These are phyloP conservation scores for Germaria angustata DNA, from an alignment of 2,888 invertebrate species.

Conservation along the genomic window DNA sequence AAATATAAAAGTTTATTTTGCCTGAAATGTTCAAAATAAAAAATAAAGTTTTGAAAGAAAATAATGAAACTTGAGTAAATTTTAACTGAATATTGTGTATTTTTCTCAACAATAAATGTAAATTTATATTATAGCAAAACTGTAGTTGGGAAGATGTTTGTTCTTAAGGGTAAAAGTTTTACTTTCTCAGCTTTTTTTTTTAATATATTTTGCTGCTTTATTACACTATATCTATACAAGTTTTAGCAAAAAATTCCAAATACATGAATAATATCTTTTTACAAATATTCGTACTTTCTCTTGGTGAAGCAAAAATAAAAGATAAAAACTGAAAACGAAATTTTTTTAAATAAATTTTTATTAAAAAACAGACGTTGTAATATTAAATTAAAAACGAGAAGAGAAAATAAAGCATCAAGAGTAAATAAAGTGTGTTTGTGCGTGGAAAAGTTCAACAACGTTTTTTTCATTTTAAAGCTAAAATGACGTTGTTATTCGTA, in stretches of 20 bases:
- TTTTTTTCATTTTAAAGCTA: conserved; percentile 2
- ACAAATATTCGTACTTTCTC: background rate
- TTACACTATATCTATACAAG: background rate
- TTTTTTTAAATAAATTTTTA: conserved; percentile 1
- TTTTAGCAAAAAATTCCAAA: background rate
- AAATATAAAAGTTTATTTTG: conserved; percentile 17
- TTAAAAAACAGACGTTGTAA: background rate
- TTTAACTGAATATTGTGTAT: conserved; percentile 20
- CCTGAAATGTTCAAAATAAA: background rate
- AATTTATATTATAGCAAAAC: background rate
- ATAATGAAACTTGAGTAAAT: conserved; percentile 12
- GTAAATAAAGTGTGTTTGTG: conserved; percentile 7
- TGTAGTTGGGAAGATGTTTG: background rate
- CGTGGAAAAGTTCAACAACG: conserved; percentile 26
- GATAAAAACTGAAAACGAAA: background rate
- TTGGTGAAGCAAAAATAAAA: background rate
- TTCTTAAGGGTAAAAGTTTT: conserved; percentile 41
- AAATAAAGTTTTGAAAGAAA: background rate
- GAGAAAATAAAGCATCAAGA: background rate
- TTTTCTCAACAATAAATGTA: background rate
- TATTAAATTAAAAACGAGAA: background rate
- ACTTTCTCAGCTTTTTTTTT: background rate
- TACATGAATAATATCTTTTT: conserved; percentile 11
- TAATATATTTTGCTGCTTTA: background rate
- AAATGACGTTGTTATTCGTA: conserved; percentile 12